Conservation (phyloP, 2,888 invertebrate species). For the Conops quadrifasciatus region DNA sequence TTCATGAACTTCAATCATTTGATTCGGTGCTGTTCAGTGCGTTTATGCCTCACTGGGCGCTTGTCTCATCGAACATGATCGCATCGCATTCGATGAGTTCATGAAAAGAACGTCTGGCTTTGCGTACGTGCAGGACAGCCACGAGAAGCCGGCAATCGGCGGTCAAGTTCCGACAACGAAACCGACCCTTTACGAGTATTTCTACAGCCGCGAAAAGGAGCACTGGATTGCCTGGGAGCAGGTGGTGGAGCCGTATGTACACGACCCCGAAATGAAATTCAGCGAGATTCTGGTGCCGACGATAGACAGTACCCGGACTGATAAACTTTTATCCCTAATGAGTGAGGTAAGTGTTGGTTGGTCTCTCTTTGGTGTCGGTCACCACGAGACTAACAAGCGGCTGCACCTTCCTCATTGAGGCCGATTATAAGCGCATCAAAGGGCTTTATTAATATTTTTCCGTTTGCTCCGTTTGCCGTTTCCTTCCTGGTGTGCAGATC, state of each 20-base stretch:
- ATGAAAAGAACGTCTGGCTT: constrained; percentile 74
- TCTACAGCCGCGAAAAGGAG: constrained; percentile 72
- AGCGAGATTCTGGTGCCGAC: constrained; percentile 90
- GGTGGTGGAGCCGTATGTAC: constrained; percentile 79
- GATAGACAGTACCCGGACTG: constrained; percentile 83
- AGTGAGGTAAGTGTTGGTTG: constrained; percentile 68
- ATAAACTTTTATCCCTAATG: constrained; percentile 81
- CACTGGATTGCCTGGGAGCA: constrained; percentile 88
- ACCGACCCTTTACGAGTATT: constrained; percentile 84
- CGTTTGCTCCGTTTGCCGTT: constrained; percentile 12
- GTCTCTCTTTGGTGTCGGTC: not conserved
- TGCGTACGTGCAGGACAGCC: constrained; percentile 73
- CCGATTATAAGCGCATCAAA: not conserved
- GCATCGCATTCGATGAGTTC: constrained; percentile 79
- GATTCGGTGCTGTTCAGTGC: constrained; percentile 65
- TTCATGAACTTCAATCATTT: no score
- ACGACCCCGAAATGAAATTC: constrained; percentile 75
- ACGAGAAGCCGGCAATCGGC: constrained; percentile 71
- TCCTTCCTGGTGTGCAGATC: constrained; percentile 64
- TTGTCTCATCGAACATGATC: constrained; percentile 74
- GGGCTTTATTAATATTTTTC: constrained; percentile 19
- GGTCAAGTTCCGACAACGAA: constrained; percentile 79
- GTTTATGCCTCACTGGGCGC: constrained; percentile 89
- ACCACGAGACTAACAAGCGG: not conserved
- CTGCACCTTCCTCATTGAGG: not conserved